Conservation (phyloP, 2,113 vertebrate genomes). For the Pogona vitticeps region DNA sequence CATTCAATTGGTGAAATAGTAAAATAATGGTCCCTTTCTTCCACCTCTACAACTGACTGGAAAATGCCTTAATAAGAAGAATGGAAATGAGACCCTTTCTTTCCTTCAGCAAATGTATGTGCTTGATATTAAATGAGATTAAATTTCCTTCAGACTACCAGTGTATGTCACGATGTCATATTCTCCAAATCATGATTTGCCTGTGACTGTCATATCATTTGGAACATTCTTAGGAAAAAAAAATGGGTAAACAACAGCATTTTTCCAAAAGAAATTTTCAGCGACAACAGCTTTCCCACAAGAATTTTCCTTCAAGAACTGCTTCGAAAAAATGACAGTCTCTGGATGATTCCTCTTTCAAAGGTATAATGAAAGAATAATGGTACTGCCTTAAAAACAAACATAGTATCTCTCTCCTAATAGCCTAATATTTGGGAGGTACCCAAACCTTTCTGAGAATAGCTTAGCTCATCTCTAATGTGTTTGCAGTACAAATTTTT, state of each 20-base stretch:
- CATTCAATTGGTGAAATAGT: not conserved
- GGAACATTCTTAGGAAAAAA: slow-evolving; percentile 18
- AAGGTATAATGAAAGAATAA: slow-evolving; percentile 17
- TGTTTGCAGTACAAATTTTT: slow-evolving; percentile 68
- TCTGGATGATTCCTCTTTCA: not conserved
- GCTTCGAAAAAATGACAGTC: not conserved
- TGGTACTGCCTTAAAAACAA: slow-evolving; percentile 49
- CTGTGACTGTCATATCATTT: not conserved
- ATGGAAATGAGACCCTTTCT: not conserved
- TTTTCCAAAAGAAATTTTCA: not conserved
- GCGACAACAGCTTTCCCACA: not conserved
- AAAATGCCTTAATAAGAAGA: not conserved
- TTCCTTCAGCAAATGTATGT: not conserved
- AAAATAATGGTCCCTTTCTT: not conserved
- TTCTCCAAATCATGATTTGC: not conserved
- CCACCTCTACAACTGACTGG: not conserved
- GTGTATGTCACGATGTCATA: not conserved
- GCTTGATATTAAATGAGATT: not conserved
- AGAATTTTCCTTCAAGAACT: not conserved
- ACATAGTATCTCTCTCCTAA: not conserved
- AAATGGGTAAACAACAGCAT: rapidly evolving
- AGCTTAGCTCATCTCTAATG: slow-evolving; percentile 62
- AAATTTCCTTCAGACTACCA: not conserved
- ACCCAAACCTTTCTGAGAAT: slow-evolving; percentile 31
- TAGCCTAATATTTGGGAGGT: slow-evolving; percentile 51